These are phyloP conservation scores for Platorchestia sp. DNA, from an alignment of 1,140 invertebrate genomes.

Conservation along the genomic window DNA sequence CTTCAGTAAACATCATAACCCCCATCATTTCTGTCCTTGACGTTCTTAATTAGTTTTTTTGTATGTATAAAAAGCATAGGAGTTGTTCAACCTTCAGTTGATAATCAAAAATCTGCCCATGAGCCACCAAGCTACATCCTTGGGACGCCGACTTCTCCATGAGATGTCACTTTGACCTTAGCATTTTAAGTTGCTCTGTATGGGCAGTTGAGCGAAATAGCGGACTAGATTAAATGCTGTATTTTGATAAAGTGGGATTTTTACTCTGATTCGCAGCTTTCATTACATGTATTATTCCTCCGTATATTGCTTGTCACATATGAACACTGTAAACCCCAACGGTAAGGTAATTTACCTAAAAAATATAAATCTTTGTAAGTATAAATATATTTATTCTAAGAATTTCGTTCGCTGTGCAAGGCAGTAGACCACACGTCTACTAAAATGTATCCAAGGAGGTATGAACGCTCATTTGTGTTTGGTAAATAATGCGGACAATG, in stretches of 20 bases:
- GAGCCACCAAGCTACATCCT: constrained; percentile 5
- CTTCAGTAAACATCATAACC: not conserved
- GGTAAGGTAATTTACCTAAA: not conserved
- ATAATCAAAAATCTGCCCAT: constrained; percentile 8
- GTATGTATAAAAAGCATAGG: not conserved
- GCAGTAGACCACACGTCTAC: not conserved
- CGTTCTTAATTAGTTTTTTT: constrained; percentile 23
- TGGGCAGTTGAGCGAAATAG: not conserved
- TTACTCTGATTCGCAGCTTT: not conserved
- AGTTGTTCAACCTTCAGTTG: not conserved
- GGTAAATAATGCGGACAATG: not conserved
- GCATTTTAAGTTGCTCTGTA: constrained; percentile 3
- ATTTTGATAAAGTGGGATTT: not conserved
- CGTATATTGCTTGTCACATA: not conserved
- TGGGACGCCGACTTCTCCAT: not conserved
- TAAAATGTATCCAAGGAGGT: not conserved
- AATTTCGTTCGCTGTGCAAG: not conserved
- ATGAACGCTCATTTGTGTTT: not conserved
- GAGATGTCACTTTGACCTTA: constrained; percentile 29
- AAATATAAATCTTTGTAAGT: not conserved
- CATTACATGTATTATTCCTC: not conserved
- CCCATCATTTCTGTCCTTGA: not conserved
- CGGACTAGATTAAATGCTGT: not conserved
- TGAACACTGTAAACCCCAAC: not conserved
- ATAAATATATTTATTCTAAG: too few species aligned